Base-by-base conservation (phyloP, 1,140 invertebrate genomes). In the Frieseomelitta varia region DNA sequence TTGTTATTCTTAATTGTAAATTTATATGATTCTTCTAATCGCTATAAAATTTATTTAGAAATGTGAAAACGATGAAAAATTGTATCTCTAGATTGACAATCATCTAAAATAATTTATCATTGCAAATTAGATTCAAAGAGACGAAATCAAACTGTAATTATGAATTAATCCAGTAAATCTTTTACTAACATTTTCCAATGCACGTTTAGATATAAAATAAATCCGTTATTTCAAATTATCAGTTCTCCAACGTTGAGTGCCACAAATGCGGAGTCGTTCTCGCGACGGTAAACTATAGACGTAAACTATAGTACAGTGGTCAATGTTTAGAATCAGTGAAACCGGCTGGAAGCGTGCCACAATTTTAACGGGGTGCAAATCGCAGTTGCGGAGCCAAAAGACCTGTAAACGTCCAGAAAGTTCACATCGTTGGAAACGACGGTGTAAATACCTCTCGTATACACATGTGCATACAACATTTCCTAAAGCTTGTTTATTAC, bases 341-440 rank as follows among this genome's bases (percentile, higher is more conserved):
- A 80, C 56, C 77, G 71, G 68, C 88, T 88, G 88, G 87, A 89
- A 76, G 53, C 69, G 81, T 84, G 88, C 88, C 87, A 89, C 81
- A 86, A 86, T 84, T 89, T 80, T 65, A 47, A 65, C 11, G 30
- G 39, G 61, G 55, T 79, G 56, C 51, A 76, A 78, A 67, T 81
- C 79, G 71, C 21, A 55, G 71, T 58, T 34, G 47, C 14, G 14
- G 34, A 63, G 53, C 53, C 61, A 19, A 80, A 81, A 68, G 69
- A 72, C n/a, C 27, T 61, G 68, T 80, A 65, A 55, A 73, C 63
- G 47, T 21, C 10, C 67, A 39, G 53, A 69, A 71, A 47, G 39
- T 80, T 72, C 78, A 47, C 11, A 34, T 19, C 30, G 21, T 47
- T 51, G 39, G 39, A 17, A 30, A 75, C n/a, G n/a, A 19, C 21